Conservation (phyloP, 2,113 vertebrate species). For the Psilopsiagon aurifrons region DNA sequence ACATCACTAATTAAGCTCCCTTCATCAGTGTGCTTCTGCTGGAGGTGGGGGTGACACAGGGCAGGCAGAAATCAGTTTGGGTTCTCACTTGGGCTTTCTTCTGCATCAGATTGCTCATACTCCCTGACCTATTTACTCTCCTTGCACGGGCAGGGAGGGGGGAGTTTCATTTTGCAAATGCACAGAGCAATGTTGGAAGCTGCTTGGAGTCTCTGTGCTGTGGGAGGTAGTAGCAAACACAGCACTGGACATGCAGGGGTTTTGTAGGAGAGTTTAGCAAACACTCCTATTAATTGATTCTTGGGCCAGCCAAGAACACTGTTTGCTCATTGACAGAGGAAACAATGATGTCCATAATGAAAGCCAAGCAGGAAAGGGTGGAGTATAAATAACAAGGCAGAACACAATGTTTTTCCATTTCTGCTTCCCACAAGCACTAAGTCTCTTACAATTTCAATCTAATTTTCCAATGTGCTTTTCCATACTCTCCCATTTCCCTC, state of each 20-base stretch:
- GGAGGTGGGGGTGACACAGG: background rate
- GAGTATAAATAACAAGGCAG: slow-evolving; percentile 48
- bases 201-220: background rate
- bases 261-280: background rate
- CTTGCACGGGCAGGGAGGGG: fast-evolving
- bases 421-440: slow-evolving; percentile 21
- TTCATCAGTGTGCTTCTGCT: background rate
- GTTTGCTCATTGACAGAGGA: background rate
- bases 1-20: background rate
- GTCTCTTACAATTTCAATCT: background rate
- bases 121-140: slow-evolving; percentile 51
- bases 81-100: background rate
- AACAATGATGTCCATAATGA: slow-evolving; percentile 17
- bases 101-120: background rate
- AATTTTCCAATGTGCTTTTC: slow-evolving; percentile 35
- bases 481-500: background rate
- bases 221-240: background rate
- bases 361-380: slow-evolving; percentile 61
- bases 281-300: background rate
- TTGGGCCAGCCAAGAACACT: background rate
- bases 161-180: background rate
- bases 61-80: background rate
- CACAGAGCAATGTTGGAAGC: background rate
- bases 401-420: slow-evolving; percentile 60
- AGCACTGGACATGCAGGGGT: fast-evolving